These are phyloP conservation scores for Chouioia cunea DNA, from an alignment of 2,888 invertebrate genomes.

Conservation along the genomic window DNA sequence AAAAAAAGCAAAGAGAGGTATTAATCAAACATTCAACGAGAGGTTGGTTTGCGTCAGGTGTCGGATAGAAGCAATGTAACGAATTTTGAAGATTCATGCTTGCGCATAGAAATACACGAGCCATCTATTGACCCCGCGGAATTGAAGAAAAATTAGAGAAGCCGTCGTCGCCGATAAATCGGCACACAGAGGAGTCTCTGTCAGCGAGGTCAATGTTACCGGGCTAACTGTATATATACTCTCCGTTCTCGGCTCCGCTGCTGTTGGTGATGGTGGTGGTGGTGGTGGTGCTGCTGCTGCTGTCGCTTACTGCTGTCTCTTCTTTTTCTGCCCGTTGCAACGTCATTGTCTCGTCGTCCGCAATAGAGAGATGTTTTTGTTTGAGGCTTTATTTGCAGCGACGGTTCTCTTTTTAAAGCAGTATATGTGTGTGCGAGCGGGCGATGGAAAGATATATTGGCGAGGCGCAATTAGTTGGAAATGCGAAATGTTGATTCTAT, in stretches of 20 bases:
- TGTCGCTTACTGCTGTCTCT: slow-evolving; percentile 10
- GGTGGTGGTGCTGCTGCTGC: not conserved
- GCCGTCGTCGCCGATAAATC: no score
- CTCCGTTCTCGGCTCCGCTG: not conserved
- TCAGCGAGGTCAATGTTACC: slow-evolving; percentile 43
- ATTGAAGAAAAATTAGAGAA: no score
- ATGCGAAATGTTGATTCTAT: no score
- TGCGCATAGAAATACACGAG: no score
- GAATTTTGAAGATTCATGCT: no score
- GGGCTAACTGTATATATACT: slow-evolving; percentile 42
- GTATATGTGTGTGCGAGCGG: no score
- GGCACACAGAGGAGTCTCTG: not conserved
- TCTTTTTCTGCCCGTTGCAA: not conserved
- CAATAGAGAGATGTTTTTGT: slow-evolving; percentile 20
- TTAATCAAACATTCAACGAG: slow-evolving; percentile 42
- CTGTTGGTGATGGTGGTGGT: not conserved
- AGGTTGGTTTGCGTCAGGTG: slow-evolving; percentile 45
- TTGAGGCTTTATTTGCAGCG: slow-evolving; percentile 11
- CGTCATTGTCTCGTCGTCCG: not conserved
- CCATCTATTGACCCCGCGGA: no score
- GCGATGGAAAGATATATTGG: no score
- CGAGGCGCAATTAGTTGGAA: no score
- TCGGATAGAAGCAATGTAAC: not conserved
- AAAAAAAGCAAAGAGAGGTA: slow-evolving; percentile 1
- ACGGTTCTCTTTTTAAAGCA: no score